A percentile compares a stretch with the other conserved stretches of the same genome.
Evolutionary conservation across 2,797 vertebrate species (phyloP).

Genomic region (Anisognathus igniventris): DNA sequence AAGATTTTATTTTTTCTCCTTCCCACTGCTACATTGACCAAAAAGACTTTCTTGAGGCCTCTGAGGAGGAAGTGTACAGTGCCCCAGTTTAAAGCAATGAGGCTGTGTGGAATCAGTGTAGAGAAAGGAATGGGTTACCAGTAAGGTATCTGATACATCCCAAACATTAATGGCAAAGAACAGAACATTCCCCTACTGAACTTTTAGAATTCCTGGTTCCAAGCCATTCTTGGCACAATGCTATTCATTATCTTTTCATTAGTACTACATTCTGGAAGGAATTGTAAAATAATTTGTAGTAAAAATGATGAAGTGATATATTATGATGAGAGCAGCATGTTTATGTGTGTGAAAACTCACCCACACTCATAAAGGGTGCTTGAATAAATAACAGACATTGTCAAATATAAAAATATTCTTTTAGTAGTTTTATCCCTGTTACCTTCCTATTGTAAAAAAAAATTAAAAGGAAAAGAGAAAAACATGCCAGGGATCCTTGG

Average conservation of each 20-base stretch:
- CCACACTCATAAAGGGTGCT: neutral
- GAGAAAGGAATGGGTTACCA: neutral
- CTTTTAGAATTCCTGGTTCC: neutral
- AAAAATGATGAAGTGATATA: neutral
- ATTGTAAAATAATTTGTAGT: neutral
- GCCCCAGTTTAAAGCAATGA: neutral
- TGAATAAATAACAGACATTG: neutral
- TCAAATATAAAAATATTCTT: neutral
- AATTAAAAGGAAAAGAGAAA: accelerated
- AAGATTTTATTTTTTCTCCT: neutral
- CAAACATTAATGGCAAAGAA: neutral
- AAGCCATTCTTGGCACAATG: neutral
- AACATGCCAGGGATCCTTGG: neutral
- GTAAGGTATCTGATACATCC: neutral
- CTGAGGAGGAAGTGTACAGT: neutral
- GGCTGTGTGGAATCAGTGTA: neutral
- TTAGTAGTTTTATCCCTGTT: neutral
- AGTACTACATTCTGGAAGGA: neutral
- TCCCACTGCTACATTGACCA: neutral
- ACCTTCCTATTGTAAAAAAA: neutral
- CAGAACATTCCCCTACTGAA: neutral
- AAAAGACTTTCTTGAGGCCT: neutral
- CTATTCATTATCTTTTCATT: neutral
- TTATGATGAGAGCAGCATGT: neutral
- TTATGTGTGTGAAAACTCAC: neutral